Evolutionary conservation across 2,797 vertebrate genomes (phyloP), one percentile per base, ranked within the genome.

Genomic region (Rhinatrema bivittatum): DNA sequence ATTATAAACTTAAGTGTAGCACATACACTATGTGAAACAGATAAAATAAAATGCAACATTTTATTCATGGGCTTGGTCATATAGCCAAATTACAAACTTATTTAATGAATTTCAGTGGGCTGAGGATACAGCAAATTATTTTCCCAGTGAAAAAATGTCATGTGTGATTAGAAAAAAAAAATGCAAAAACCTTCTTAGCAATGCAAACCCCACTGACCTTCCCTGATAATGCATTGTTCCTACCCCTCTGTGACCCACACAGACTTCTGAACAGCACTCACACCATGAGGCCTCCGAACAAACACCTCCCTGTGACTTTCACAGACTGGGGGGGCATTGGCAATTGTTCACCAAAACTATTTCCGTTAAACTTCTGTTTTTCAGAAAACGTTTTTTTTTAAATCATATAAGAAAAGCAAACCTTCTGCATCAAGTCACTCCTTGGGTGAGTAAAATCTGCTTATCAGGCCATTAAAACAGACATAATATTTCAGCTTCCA

Each of bases 41-140:
- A 94, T 96, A 90, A 90, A 88, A 82, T 82, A 76, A 14, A 41
- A 56, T 54, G 82, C 84, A 85, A 64, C 82, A 91, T 90, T 91
- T 88, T 83, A 89, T 93, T 88, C 93, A 85, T 84, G 87, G 82
- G 81, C 77, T 89, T 85, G 63, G 54, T 69, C 71, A 66, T 68
- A 84, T 89, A 87, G 90, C 89, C 90, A 87, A 93, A 94, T 94
- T 87, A 88, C 84, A 81, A 87, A 84, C 93, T 88, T 87, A 91
- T 87, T 91, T 89, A 91, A 87, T 93, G 80, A 86, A 66, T 65
- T 87, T 86, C 79, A 73, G 77, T 86, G 86, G 85, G 87, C 85
- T 86, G 79, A 81, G 86, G 79, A 86, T 81, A 86, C 82, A 82
- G 87, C 90, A 90, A 87, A 84, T 83, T 87, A 89, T 83, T 85